Evolutionary conservation across 2,113 vertebrate genomes (phyloP).

Genomic region (Arvicanthis niloticus): DNA sequence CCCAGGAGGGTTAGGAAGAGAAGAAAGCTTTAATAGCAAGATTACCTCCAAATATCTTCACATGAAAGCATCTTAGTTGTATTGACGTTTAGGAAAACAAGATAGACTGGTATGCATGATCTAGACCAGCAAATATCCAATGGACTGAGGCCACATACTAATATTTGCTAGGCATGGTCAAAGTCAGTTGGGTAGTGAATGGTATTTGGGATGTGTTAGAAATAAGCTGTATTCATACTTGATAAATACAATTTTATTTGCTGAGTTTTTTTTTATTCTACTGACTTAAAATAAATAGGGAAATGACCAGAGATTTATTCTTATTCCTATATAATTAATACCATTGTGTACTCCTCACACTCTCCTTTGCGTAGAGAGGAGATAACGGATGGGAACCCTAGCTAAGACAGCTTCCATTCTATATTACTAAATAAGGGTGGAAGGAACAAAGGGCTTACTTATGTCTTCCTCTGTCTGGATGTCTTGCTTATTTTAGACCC

Average conservation of each 20-base stretch:
- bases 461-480: conserved; percentile 70
- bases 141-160: background rate
- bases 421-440: background rate
- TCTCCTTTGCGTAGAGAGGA: background rate
- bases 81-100: background rate
- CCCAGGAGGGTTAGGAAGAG: background rate
- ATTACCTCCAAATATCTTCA: background rate
- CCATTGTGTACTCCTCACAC: background rate
- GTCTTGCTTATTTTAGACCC: conserved; percentile 68
- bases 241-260: background rate
- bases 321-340: background rate
- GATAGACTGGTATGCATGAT: background rate
- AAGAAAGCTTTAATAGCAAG: background rate
- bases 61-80: background rate
- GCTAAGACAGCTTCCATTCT: background rate
- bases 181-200: background rate
- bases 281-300: conserved; percentile 1
- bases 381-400: background rate
- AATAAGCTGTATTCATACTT: conserved; percentile 19
- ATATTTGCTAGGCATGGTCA: background rate
- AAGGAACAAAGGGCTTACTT: conserved; percentile 1
- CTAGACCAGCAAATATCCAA: background rate
- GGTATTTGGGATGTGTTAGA: background rate
- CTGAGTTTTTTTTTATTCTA: background rate
- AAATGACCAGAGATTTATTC: conserved; percentile 23